Conservation (phyloP, 2,797 vertebrate genomes). For the Neostethus bicornis region DNA sequence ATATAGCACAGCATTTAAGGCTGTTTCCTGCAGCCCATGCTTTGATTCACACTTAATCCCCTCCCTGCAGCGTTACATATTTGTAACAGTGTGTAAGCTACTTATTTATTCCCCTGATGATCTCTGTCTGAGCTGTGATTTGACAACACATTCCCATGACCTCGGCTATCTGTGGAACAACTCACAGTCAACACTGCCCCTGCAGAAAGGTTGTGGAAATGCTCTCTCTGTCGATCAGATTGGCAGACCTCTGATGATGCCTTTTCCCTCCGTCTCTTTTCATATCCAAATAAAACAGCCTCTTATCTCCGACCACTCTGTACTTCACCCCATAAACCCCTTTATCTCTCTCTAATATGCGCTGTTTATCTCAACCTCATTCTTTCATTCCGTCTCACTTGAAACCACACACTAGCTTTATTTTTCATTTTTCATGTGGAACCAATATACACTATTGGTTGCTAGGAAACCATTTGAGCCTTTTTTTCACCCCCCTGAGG, state of each 20-base stretch:
- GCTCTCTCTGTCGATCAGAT: constrained; percentile 57
- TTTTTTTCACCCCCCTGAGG: constrained; percentile 58
- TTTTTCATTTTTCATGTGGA: constrained; percentile 69
- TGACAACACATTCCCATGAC: constrained; percentile 55
- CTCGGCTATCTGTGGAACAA: constrained; percentile 59
- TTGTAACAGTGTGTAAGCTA: constrained; percentile 57
- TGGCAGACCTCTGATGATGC: constrained; percentile 50
- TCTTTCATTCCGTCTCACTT: constrained; percentile 56
- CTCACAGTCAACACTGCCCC: constrained; percentile 74
- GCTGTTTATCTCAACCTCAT: constrained; percentile 61
- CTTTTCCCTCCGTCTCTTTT: constrained; percentile 59
- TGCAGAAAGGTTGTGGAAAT: constrained; percentile 54
- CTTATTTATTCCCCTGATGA: constrained; percentile 63
- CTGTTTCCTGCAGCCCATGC: constrained; percentile 32
- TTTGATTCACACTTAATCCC: constrained; percentile 51
- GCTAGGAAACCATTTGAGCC: constrained; percentile 83
- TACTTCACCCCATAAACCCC: constrained; percentile 59
- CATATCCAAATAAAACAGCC: constrained; percentile 59
- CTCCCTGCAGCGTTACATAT: constrained; percentile 50
- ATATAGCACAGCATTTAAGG: constrained; percentile 30
- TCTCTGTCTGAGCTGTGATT: constrained; percentile 57
- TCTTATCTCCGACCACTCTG: constrained; percentile 59
- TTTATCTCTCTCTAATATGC: constrained; percentile 61
- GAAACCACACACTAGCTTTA: constrained; percentile 45
- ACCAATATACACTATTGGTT: constrained; percentile 73